Evolutionary conservation across 2,888 invertebrate genomes (phyloP).

Genomic region (Odontocerum albicorne): DNA sequence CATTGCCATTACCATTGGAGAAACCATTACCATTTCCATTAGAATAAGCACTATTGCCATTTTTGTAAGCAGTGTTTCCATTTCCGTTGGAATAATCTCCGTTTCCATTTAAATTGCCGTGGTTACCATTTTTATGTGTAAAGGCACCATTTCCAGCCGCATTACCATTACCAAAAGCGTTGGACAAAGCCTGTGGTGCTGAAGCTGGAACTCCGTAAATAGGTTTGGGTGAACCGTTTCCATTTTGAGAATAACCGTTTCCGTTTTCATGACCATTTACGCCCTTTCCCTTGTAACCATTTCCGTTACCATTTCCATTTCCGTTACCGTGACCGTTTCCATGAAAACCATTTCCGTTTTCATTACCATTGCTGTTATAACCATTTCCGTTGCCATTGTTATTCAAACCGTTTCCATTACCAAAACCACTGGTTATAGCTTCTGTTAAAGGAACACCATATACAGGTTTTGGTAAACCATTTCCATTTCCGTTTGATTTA

Average conservation of each 20-base stretch:
- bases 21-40: conserved; percentile 1
- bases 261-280: too few species aligned
- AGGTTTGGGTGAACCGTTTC: too few species aligned
- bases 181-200: not conserved
- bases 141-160: not conserved
- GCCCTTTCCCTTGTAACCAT: conserved; percentile 2
- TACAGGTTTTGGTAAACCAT: not conserved
- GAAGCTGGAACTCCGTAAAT: conserved; percentile 6
- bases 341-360: conserved; percentile 15
- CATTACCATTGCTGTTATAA: conserved; percentile 14
- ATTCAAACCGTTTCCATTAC: conserved; percentile 20
- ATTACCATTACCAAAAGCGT: not conserved
- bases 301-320: conserved; percentile 22
- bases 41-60: conserved; percentile 1
- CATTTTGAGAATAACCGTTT: too few species aligned
- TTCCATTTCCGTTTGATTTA: conserved; percentile 5
- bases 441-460: too few species aligned
- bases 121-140: too few species aligned
- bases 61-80: conserved; percentile 2
- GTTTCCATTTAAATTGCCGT: conserved; percentile 14
- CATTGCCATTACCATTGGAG: not conserved
- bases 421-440: too few species aligned
- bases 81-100: conserved; percentile 2
- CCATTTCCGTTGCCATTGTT: conserved; percentile 18
- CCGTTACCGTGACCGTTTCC: too few species aligned